phyloP scores from a whole-genome alignment of 2,888 invertebrate species.

The Sinohyriopsis cumingii region DNA sequence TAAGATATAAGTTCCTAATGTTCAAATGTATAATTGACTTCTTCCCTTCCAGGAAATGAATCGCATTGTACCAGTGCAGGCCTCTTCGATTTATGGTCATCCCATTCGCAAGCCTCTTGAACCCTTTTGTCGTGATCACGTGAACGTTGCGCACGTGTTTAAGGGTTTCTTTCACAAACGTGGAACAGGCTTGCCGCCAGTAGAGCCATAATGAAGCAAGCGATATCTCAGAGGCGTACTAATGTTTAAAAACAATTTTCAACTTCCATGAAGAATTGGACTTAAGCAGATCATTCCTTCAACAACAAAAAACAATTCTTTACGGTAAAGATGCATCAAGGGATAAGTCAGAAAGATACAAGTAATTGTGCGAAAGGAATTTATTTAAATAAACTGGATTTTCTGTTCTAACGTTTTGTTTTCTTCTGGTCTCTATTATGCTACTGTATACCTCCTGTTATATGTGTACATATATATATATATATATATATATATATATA shows the following conservation, averaged over 20 bases:
- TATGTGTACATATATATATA: too few relatives aligned
- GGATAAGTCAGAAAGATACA: too few relatives aligned
- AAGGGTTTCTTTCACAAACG: constrained; percentile 54
- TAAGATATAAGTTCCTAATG: neutral
- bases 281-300: too few relatives aligned
- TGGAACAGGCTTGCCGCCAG: constrained; percentile 53
- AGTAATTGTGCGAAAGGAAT: too few relatives aligned
- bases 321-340: too few relatives aligned
- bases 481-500: too few relatives aligned
- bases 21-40: neutral
- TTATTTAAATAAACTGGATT: too few relatives aligned
- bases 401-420: too few relatives aligned
- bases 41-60: constrained; percentile 41
- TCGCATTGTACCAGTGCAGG: constrained; percentile 41
- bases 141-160: constrained; percentile 45
- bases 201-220: constrained; percentile 8
- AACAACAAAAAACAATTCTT: too few relatives aligned
- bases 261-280: too few relatives aligned
- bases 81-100: constrained; percentile 54
- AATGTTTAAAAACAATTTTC: neutral
- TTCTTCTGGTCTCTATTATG: too few relatives aligned
- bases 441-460: too few relatives aligned
- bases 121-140: constrained; percentile 35
- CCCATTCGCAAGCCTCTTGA: constrained; percentile 38
- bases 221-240: neutral